Conservation (phyloP, 30 jellyfish, hydroid and myxozoan species). For the Pseudorhiza aurosa region DNA sequence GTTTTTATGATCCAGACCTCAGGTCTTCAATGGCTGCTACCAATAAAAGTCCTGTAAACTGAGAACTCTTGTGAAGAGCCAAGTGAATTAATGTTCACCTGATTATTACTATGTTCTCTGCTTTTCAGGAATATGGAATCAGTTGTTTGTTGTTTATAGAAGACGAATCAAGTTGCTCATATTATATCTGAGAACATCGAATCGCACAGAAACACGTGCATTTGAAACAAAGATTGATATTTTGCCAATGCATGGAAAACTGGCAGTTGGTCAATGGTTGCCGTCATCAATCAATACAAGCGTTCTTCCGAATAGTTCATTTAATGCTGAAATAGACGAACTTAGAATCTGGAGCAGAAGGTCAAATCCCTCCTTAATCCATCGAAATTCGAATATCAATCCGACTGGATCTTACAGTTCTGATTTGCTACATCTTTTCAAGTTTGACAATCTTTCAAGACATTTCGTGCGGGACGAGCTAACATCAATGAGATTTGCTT, state of each 20-base stretch:
- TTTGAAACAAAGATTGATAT: conserved; percentile 19
- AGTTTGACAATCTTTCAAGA: conserved; percentile 48
- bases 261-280: conserved; percentile 66
- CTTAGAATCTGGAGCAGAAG: conserved; percentile 59
- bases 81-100: no score
- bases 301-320: conserved; percentile 25
- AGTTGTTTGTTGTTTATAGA: conserved; percentile 43
- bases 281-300: conserved; percentile 20
- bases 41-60: no score
- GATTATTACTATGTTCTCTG: no score
- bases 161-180: conserved; percentile 11
- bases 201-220: conserved; percentile 28
- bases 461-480: conserved; percentile 34
- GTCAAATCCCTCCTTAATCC: conserved; percentile 66
- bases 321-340: conserved; percentile 67
- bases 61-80: no score
- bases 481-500: background rate
- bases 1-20: no score
- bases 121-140: conserved; percentile 64
- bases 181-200: conserved; percentile 11
- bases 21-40: no score
- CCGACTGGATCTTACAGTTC: conserved; percentile 34
- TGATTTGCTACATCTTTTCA: conserved; percentile 58
- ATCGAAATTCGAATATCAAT: conserved; percentile 19
- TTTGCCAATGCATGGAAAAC: conserved; percentile 24